Evolutionary conservation across 1,140 invertebrate species (phyloP), one percentile per base, ranked within the genome.

Genomic region (Neodiprion pinetum): DNA sequence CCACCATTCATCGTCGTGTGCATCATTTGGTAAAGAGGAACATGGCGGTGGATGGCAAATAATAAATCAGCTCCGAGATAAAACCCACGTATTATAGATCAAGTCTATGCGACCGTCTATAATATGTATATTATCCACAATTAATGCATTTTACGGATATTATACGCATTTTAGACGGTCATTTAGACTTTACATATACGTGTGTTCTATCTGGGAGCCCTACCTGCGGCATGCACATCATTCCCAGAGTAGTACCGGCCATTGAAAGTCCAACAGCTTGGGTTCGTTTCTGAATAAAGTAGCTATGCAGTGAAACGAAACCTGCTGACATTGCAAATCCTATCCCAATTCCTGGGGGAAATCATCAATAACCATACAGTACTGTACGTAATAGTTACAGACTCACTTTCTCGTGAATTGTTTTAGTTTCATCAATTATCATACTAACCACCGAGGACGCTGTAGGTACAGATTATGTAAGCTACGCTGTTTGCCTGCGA

Each of bases 201-300:
- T 40, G 28, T 40, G 28, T 40, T 40, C 28, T 40, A 40, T 40
- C 28, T 40, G 28, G 28, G 28, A 40, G 28, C 10, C 23, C 74
- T 72, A 83, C 89, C 80, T 94, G 93, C 14, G 94, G 94, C 90
- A 95, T 93, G 9, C 94, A 85, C 90, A 95, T 92, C 86, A 94
- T 91, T 1, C 93, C 94, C 71, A 94, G 88, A 3, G 93, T 93
- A 0, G 93, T 94, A 0, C 94, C 94, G 7, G 93, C 93, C 90
- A 95, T 92, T 0, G 93, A 93, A 21, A 94, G 85, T 0, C 94
- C 94, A 3, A 95, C 93, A 0, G 94, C 94, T 84, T 94, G 93
- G 8, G 93, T 94, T 12, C 93, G 90, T 80, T 92, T 92, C 82
- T 94, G 92, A 23, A 91, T 88, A 77, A 95, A 95, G 81, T 93